Evolutionary conservation across 2,797 vertebrate species (phyloP).

Genomic region (Sebastes variabilis): DNA sequence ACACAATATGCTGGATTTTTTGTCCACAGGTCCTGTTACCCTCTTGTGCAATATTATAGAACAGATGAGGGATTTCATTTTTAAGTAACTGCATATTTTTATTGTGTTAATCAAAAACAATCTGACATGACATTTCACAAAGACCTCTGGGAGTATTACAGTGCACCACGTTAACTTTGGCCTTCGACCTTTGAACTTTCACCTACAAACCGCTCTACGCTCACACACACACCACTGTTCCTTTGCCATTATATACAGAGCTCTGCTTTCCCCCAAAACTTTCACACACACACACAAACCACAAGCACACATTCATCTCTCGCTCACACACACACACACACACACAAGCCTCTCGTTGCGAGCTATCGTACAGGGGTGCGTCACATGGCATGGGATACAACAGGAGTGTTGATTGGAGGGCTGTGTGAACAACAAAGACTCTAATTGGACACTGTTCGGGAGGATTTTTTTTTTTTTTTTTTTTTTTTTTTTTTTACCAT

Average conservation of each 20-base stretch:
- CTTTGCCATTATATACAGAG: conserved; percentile 65
- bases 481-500: conserved; percentile 21
- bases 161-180: conserved; percentile 83
- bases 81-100: conserved; percentile 81
- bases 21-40: rapidly evolving
- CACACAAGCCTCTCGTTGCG: conserved; percentile 44
- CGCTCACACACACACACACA: conserved; percentile 22
- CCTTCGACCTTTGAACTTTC: conserved; percentile 72
- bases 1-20: background rate
- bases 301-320: conserved; percentile 27
- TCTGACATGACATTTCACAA: conserved; percentile 82
- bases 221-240: conserved; percentile 27
- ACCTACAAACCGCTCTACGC: conserved; percentile 42
- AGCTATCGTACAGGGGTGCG: conserved; percentile 45
- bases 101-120: conserved; percentile 87
- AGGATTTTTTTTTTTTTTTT: conserved; percentile 8
- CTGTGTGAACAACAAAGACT: conserved; percentile 52
- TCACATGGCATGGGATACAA: conserved; percentile 64
- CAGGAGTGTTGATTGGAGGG: conserved; percentile 44
- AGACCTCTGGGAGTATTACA: conserved; percentile 80
- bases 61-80: background rate
- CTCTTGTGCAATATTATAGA: background rate
- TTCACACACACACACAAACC: conserved; percentile 11
- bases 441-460: conserved; percentile 53
- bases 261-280: conserved; percentile 54